phyloP scores from a whole-genome alignment of 2,888 invertebrate genomes.

The Oscheius sp. region DNA sequence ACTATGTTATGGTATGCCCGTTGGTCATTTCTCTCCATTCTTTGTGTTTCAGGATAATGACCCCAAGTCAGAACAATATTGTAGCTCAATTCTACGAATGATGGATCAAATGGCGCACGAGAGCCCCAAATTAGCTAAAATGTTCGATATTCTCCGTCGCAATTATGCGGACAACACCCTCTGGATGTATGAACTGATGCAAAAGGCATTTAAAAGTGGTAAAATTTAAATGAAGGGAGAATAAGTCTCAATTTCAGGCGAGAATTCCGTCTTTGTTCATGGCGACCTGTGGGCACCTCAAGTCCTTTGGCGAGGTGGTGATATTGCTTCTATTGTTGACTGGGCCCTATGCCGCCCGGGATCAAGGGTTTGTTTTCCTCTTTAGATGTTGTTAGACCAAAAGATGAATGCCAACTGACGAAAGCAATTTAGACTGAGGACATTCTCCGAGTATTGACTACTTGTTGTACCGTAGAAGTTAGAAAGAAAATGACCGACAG shows the following conservation, averaged over 20 bases:
- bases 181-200: slow-evolving; percentile 20
- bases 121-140: neutral
- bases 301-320: slow-evolving; percentile 61
- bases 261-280: slow-evolving; percentile 58
- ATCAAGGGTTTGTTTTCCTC: neutral
- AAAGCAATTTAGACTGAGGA: slow-evolving; percentile 53
- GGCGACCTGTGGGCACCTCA: slow-evolving; percentile 71
- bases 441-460: slow-evolving; percentile 59
- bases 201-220: neutral
- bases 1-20: slow-evolving; percentile 14
- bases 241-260: slow-evolving; percentile 39
- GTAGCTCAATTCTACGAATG: slow-evolving; percentile 20
- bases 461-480: slow-evolving; percentile 61
- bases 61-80: slow-evolving; percentile 6
- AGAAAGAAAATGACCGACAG: slow-evolving; percentile 42
- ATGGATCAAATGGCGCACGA: neutral
- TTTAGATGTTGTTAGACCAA: no score
- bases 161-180: slow-evolving; percentile 17
- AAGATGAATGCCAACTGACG: neutral
- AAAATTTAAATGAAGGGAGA: neutral
- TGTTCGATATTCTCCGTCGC: slow-evolving; percentile 1
- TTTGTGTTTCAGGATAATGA: slow-evolving; percentile 18
- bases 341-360: slow-evolving; percentile 63
- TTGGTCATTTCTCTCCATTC: no score
- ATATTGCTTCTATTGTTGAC: slow-evolving; percentile 68